Percentiles rank a stretch among this genome's conserved stretches.
These are phyloP conservation scores for Sminthurinus aureus DNA, from an alignment of 2,888 invertebrate species.

Conservation along the genomic window DNA sequence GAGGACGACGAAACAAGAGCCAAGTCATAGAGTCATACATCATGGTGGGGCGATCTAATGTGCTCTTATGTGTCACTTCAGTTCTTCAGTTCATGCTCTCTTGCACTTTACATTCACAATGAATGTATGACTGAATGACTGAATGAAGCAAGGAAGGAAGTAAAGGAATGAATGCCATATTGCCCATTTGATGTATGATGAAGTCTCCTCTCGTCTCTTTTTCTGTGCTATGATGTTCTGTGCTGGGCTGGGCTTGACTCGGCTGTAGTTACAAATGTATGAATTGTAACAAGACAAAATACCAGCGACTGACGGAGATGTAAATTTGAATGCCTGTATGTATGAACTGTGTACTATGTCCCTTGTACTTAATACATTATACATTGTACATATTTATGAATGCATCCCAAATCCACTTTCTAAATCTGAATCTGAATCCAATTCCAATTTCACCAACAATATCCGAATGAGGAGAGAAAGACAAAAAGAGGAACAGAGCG, in stretches of 20 bases:
- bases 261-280: too few relatives aligned
- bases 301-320: too few relatives aligned
- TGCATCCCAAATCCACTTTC: too few relatives aligned
- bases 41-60: slow-evolving; percentile 34
- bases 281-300: too few relatives aligned
- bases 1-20: neutral
- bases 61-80: slow-evolving; percentile 43
- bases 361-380: too few relatives aligned
- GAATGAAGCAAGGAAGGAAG: neutral
- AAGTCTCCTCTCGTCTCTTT: neutral
- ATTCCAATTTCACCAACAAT: neutral
- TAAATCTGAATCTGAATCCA: too few relatives aligned
- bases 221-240: too few relatives aligned
- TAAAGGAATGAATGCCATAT: neutral
- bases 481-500: neutral
- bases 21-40: slow-evolving; percentile 36
- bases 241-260: too few relatives aligned
- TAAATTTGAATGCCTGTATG: too few relatives aligned
- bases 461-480: neutral
- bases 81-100: slow-evolving; percentile 46
- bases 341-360: too few relatives aligned
- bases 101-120: slow-evolving; percentile 38
- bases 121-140: neutral
- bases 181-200: neutral
- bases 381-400: too few relatives aligned